Evolutionary conservation across 2,113 vertebrate genomes (phyloP), one percentile per base, ranked within the genome.

Genomic region (Myanophis thanlyinensis): DNA sequence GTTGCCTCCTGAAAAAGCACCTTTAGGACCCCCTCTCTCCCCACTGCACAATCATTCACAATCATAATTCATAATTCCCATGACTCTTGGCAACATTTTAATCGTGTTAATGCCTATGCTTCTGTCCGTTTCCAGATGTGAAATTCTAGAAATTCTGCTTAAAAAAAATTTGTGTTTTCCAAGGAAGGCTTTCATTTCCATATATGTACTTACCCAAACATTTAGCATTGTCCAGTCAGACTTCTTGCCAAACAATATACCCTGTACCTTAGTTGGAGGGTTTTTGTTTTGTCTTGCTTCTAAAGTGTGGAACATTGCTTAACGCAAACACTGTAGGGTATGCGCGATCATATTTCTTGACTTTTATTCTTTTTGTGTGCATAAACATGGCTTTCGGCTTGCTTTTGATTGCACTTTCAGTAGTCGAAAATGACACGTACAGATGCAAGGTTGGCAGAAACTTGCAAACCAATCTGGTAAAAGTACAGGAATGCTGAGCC

Each of bases 111-210:
- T 53, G 25, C 98, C 97, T 98, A 96, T 96, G 20, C 98, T 98
- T 97, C 97, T 97, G 98, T 97, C 30, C 96, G 95, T 97, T 95
- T 94, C 96, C 95, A 97, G 97, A 97, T 95, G 97, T 96, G 97
- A 97, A 97, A 97, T 98, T 98, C 97, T 97, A 98, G 97, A 98
- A 97, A 97, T 97, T 98, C 97, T 98, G 95, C 97, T 98, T 97
- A 98, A 98, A 96, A 97, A 96, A 96, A 97, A 97, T 95, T 95
- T 95, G 93, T 98, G 97, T 97, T 98, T 93, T 98, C 97, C 97
- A 97, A 96, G 97, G 97, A 98, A 97, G 97, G 97, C 97, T 98
- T 98, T 97, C 97, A 96, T 97, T 98, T 98, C 97, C 98, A 98
- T 98, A 98, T 98, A 96, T 98, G 97, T 97, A 97, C 97, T 98